Conservation (phyloP, 2,797 vertebrate genomes). For the Columba guinea region DNA sequence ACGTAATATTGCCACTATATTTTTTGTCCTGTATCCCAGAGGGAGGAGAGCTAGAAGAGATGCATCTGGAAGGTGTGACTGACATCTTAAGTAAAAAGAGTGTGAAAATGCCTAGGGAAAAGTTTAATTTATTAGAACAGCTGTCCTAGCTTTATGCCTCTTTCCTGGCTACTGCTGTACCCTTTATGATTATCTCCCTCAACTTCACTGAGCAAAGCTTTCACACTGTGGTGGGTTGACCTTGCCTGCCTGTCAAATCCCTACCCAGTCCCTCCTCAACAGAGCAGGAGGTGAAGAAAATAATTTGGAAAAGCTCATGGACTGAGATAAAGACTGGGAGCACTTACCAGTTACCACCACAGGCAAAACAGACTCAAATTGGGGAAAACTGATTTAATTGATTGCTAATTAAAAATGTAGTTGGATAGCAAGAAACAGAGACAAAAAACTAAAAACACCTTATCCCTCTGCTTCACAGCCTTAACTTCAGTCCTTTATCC, state of each 20-base stretch:
- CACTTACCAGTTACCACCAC: neutral
- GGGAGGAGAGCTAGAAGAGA: neutral
- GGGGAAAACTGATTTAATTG: neutral
- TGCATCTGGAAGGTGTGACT: constrained; percentile 10
- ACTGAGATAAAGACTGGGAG: neutral
- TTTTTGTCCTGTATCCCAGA: constrained; percentile 6
- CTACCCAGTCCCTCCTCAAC: neutral
- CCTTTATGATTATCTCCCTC: neutral
- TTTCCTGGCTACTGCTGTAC: neutral
- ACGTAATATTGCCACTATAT: neutral
- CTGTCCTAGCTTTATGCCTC: neutral
- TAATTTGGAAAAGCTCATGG: neutral
- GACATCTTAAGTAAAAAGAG: neutral
- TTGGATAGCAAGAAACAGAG: neutral
- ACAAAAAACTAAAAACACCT: neutral
- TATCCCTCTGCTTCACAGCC: neutral
- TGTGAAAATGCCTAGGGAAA: neutral
- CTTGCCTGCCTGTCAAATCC: neutral
- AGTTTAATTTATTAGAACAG: constrained; percentile 20
- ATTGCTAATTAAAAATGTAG: neutral
- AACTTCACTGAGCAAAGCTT: neutral
- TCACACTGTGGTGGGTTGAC: neutral
- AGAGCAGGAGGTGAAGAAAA: neutral
- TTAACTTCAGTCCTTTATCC: neutral
- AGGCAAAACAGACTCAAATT: neutral